phyloP scores from a whole-genome alignment of 2,113 vertebrate genomes.

The Columba janthina region DNA sequence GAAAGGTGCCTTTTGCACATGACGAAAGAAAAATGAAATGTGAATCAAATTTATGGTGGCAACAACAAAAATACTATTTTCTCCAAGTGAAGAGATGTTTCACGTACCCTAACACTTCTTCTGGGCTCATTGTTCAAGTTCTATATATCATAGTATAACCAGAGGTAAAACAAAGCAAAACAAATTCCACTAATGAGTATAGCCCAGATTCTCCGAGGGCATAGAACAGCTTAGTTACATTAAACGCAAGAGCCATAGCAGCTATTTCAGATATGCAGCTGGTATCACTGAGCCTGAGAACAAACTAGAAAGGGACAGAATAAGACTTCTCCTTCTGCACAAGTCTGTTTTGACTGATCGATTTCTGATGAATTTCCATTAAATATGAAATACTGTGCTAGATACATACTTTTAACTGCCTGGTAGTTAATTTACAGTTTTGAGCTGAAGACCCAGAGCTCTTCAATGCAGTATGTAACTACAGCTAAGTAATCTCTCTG shows the following conservation, averaged over 20 bases:
- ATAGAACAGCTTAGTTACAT: not conserved
- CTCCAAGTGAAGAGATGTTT: not conserved
- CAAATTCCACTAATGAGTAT: slow-evolving; percentile 13
- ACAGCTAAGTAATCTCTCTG: not conserved
- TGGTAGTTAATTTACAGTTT: slow-evolving; percentile 35
- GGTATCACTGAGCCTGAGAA: not conserved
- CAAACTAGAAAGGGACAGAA: not conserved
- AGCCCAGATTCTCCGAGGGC: not conserved
- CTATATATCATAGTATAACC: not conserved
- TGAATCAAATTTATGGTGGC: slow-evolving; percentile 37
- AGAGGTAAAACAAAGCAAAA: slow-evolving; percentile 30
- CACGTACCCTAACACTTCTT: not conserved
- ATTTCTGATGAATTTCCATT: slow-evolving; percentile 48
- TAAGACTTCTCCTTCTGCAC: not conserved
- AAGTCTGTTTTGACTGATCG: slow-evolving; percentile 8
- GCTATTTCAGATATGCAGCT: not conserved
- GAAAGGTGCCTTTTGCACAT: slow-evolving; percentile 10
- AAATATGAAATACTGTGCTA: slow-evolving; percentile 41
- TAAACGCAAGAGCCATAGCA: not conserved
- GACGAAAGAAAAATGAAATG: slow-evolving; percentile 38
- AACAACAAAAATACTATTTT: slow-evolving; percentile 18
- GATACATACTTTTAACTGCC: slow-evolving; percentile 49
- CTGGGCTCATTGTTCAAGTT: slow-evolving; percentile 46
- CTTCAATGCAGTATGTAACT: not conserved
- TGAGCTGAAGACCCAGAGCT: not conserved